Evolutionary conservation across 2,113 vertebrate genomes (phyloP), one percentile per base, ranked within the genome.

Genomic region (Helogale parvula): DNA sequence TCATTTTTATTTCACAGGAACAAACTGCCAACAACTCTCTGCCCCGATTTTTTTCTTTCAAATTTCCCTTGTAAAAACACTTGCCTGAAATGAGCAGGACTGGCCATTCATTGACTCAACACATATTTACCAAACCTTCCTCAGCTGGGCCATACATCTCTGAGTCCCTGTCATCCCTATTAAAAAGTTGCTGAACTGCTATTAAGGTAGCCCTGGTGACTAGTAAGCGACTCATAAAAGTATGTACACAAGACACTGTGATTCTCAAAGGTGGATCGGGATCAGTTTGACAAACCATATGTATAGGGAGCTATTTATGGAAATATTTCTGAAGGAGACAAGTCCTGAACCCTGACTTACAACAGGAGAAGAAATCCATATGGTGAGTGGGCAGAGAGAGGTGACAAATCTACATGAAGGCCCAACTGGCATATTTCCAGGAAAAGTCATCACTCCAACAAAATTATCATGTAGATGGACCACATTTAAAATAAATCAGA

Each of bases 1-100:
- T 93, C 91, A 93, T 97, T 97, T 98, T 98, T 97, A 80, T 98
- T 98, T 98, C 97, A 97, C 96, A 65, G 95, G 97, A 98, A 97
- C 98, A 98, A 98, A 97, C 96, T 68, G 12, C 95, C 97, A 97
- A 47, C 98, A 97, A 96, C 94, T 21, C 74, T 16, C 52, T 19
- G 25, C 13, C 38, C 69, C 31, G 4, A n/a, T 63, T 68, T 76
- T 84, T 72, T 81, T 60, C 91, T 92, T 93, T 88, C 9, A 96
- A 96, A 87, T 81, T 96, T 60, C n/a, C 60, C 87, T 96, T 93
- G n/a, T 88, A 65, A 83, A 96, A 97, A 72, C 41, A 21, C 79
- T 95, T 80, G 35, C 45, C 66, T 89, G 29, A 68, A 93, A 79
- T 57, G 33, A 92, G 54, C 13, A 52, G 35, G 7, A 15, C 35